Evolutionary conservation across 2,888 invertebrate species (phyloP).

Genomic region (Lasius fuliginosus): DNA sequence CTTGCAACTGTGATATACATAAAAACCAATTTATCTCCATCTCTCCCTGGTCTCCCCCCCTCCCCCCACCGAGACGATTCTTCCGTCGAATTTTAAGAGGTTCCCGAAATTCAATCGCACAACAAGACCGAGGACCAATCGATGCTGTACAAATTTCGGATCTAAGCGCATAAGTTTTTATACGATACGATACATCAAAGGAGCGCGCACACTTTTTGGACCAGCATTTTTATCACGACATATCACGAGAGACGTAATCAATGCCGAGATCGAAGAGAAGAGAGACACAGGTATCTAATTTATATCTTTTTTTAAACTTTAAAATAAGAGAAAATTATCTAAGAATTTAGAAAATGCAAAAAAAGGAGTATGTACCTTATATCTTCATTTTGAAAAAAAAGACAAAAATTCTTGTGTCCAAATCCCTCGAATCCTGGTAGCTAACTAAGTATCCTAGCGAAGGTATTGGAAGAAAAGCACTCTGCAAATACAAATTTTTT

Average conservation of each 20-base stretch:
- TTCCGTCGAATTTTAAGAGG: conserved; percentile 50
- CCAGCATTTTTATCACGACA: conserved; percentile 41
- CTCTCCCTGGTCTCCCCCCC: neutral
- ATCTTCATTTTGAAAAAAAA: neutral
- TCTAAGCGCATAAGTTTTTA: conserved; percentile 6
- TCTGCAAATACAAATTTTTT: conserved; percentile 12
- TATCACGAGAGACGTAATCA: conserved; percentile 24
- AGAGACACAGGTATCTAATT: neutral
- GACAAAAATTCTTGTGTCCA: neutral
- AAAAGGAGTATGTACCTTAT: neutral
- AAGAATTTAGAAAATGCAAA: conserved; percentile 4
- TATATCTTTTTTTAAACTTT: conserved; percentile 18
- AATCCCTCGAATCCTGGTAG: neutral
- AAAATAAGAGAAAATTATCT: conserved; percentile 10
- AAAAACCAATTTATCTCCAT: conserved; percentile 65
- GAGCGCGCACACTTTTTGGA: neutral
- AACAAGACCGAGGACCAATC: conserved; percentile 53
- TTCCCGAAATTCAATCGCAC: conserved; percentile 29
- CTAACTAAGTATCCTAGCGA: neutral
- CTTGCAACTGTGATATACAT: conserved; percentile 84
- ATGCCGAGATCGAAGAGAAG: neutral
- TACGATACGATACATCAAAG: neutral
- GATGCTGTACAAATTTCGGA: conserved; percentile 49
- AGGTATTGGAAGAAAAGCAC: neutral
- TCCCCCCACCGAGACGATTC: conserved; percentile 50